These are phyloP conservation scores for Peromyscus leucopus DNA, from an alignment of 2,113 vertebrate genomes.

Conservation along the genomic window DNA sequence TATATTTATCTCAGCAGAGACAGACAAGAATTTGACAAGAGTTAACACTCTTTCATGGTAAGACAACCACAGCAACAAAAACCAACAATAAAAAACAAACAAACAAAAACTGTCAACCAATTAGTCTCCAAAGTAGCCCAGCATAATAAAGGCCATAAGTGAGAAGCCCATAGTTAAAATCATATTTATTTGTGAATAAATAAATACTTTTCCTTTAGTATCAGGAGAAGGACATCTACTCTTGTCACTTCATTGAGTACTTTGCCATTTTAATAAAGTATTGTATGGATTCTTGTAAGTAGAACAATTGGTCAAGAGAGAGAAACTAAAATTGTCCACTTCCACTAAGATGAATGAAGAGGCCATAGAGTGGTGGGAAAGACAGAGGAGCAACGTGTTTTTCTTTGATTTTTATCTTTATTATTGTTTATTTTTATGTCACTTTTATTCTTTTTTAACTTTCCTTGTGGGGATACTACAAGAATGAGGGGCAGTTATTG, in stretches of 20 bases:
- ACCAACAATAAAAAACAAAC: background rate
- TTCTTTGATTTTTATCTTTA: background rate
- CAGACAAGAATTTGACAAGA: background rate
- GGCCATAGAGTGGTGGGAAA: background rate
- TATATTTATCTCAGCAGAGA: background rate
- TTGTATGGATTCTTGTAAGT: background rate
- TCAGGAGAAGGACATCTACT: background rate
- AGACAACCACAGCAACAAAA: background rate
- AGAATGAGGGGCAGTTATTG: background rate
- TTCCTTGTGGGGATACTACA: background rate
- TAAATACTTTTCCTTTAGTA: background rate
- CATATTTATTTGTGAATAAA: background rate
- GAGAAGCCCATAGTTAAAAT: background rate
- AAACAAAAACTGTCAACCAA: background rate
- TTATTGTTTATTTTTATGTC: background rate
- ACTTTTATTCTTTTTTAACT: background rate
- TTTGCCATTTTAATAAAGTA: background rate
- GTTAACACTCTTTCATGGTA: background rate
- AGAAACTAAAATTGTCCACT: background rate
- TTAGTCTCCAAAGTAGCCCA: background rate
- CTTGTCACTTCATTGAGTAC: background rate
- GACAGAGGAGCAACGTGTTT: background rate
- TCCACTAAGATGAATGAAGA: background rate
- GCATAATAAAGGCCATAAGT: too few relatives aligned
- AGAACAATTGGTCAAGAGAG: background rate